These are phyloP conservation scores for Sinhomidia bicolor DNA, from an alignment of 2,888 invertebrate genomes.

Conservation along the genomic window DNA sequence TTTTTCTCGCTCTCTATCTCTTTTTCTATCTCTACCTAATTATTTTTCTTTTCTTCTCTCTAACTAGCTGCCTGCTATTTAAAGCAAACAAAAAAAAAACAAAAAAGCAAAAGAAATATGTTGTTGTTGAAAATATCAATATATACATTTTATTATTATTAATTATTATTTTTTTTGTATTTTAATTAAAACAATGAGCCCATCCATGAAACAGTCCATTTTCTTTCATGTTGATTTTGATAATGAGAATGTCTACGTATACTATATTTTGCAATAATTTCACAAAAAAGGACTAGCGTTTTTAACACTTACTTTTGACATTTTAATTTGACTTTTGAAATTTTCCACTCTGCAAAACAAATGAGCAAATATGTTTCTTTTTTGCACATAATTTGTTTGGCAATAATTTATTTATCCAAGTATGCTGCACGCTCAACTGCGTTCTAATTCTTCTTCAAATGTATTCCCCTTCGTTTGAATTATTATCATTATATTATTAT, in stretches of 20 bases:
- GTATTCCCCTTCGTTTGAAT: not conserved
- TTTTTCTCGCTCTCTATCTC: not conserved
- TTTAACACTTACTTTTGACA: not conserved
- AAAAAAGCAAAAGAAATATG: not conserved
- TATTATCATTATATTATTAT: not conserved
- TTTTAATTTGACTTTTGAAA: not conserved
- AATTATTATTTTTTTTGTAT: not conserved
- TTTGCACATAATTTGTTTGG: not conserved
- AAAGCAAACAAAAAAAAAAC: constrained; percentile 5
- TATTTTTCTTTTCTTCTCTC: not conserved
- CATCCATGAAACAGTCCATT: not conserved
- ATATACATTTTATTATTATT: not conserved
- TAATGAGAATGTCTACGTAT: not conserved
- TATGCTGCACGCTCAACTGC: not conserved
- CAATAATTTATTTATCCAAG: not conserved
- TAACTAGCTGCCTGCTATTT: constrained; percentile 27
- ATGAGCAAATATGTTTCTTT: not conserved
- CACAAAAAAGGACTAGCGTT: not conserved
- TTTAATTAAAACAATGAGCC: not conserved
- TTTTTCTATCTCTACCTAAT: not conserved
- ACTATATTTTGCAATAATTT: not conserved
- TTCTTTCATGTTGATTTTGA: not conserved
- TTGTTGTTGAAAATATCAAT: no score
- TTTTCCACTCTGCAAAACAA: not conserved
- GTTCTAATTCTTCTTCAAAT: not conserved